A percentile compares a stretch with the other conserved stretches of the same genome.
Evolutionary conservation across 2,113 vertebrate genomes (phyloP).

Genomic region (Chamaetylas fuelleborni): DNA sequence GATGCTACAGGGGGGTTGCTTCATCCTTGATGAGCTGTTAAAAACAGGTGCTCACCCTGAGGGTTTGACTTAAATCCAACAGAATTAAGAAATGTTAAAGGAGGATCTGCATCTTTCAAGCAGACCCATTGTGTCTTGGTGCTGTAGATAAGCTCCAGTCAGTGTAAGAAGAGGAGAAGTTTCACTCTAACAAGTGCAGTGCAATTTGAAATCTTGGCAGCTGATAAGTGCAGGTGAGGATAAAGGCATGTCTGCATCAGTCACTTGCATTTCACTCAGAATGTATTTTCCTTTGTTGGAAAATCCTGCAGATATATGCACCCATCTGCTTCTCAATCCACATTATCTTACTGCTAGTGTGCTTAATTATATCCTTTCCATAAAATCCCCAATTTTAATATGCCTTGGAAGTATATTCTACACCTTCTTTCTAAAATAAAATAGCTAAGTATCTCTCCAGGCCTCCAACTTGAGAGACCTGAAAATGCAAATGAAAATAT

Average conservation of each 20-base stretch:
- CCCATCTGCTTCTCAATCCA: conserved; percentile 10
- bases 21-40: conserved; percentile 7
- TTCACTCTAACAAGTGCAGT: conserved; percentile 1
- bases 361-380: conserved; percentile 48
- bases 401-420: background rate
- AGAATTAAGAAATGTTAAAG: conserved; percentile 20
- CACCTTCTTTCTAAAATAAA: background rate
- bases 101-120: conserved; percentile 40
- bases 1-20: background rate
- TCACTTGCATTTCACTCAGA: background rate
- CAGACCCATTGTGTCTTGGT: background rate
- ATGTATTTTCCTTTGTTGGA: conserved; percentile 23
- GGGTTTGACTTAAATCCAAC: conserved; percentile 30
- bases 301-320: background rate
- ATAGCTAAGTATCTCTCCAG: background rate
- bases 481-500: background rate
- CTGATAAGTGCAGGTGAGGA: conserved; percentile 57
- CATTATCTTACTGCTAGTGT: background rate
- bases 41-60: conserved; percentile 9
- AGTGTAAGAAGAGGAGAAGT: background rate
- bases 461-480: background rate
- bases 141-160: conserved; percentile 46
- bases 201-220: conserved; percentile 46
- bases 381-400: conserved; percentile 9
- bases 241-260: conserved; percentile 40